A percentile compares a stretch with the other conserved stretches of the same genome.
Conservation (phyloP, 2,797 vertebrate species). For the Pseudomugil tenellus region DNA sequence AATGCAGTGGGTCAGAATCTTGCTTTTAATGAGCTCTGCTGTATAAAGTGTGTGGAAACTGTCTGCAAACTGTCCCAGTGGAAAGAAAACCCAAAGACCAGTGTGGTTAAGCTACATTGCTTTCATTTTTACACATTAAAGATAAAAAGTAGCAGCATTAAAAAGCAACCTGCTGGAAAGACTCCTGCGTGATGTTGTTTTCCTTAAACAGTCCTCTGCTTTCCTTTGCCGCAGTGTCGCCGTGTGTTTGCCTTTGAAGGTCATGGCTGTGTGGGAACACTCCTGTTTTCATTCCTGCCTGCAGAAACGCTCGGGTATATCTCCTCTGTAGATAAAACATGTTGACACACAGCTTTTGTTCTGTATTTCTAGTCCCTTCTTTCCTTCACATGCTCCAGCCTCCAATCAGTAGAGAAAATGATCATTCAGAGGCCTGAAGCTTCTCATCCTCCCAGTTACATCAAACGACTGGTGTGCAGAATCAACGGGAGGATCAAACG, state of each 20-base stretch:
- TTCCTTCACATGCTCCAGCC: background rate
- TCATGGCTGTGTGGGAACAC: conserved; percentile 39
- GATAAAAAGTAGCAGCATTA: background rate
- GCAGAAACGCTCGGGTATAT: conserved; percentile 8
- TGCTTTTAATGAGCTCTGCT: conserved; percentile 48
- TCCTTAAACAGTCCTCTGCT: conserved; percentile 23
- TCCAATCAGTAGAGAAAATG: background rate
- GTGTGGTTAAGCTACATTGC: conserved; percentile 35
- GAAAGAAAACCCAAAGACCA: conserved; percentile 18
- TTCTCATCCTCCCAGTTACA: conserved; percentile 18
- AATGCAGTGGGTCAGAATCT: conserved; percentile 50
- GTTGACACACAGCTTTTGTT: conserved; percentile 20
- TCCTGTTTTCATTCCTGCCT: conserved; percentile 22
- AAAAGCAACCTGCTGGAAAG: conserved; percentile 15
- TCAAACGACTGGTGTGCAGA: conserved; percentile 9
- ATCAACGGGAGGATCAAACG: conserved; percentile 35
- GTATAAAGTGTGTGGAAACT: conserved; percentile 39
- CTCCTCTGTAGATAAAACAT: background rate
- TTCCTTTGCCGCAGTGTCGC: conserved; percentile 17
- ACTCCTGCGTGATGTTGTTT: conserved; percentile 15
- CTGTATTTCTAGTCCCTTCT: background rate
- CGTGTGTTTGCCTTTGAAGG: conserved; percentile 51
- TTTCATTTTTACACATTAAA: conserved; percentile 39
- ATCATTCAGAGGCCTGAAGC: background rate
- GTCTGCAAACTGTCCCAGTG: conserved; percentile 13